Percentiles rank a stretch among this genome's conserved stretches.
These are phyloP conservation scores for Gymnocheta viridis DNA, from an alignment of 2,888 invertebrate species.

Conservation along the genomic window DNA sequence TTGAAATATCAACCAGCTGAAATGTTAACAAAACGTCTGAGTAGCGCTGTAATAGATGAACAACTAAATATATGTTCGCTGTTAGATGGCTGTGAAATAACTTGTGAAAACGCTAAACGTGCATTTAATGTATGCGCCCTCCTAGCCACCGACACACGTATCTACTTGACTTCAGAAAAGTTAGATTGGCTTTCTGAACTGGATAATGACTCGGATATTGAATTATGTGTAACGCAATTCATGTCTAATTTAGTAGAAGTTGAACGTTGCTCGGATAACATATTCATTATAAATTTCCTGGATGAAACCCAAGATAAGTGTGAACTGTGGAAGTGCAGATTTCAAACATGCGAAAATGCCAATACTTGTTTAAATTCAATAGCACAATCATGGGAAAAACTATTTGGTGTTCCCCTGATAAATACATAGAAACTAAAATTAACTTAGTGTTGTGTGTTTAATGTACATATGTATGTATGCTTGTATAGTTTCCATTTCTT, in stretches of 20 bases:
- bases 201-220: slow-evolving; percentile 69
- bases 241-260: slow-evolving; percentile 84
- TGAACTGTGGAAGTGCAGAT: slow-evolving; percentile 83
- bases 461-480: slow-evolving; percentile 4
- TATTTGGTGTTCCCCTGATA: slow-evolving; percentile 83
- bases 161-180: slow-evolving; percentile 82
- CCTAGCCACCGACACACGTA: slow-evolving; percentile 80
- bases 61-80: slow-evolving; percentile 82
- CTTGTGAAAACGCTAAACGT: slow-evolving; percentile 76
- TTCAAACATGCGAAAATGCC: slow-evolving; percentile 82
- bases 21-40: slow-evolving; percentile 78
- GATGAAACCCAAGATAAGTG: slow-evolving; percentile 83
- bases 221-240: slow-evolving; percentile 81
- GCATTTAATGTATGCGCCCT: slow-evolving; percentile 76
- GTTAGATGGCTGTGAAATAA: slow-evolving; percentile 81
- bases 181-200: slow-evolving; percentile 82
- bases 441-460: not conserved
- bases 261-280: slow-evolving; percentile 79
- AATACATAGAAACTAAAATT: slow-evolving; percentile 64
- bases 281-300: slow-evolving; percentile 82
- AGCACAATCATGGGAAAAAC: slow-evolving; percentile 83
- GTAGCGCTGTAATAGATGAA: slow-evolving; percentile 75
- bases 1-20: slow-evolving; percentile 80
- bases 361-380: slow-evolving; percentile 83
- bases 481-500: not conserved